phyloP scores from a whole-genome alignment of 2,113 vertebrate species.

The Rhinoptilus africanus region DNA sequence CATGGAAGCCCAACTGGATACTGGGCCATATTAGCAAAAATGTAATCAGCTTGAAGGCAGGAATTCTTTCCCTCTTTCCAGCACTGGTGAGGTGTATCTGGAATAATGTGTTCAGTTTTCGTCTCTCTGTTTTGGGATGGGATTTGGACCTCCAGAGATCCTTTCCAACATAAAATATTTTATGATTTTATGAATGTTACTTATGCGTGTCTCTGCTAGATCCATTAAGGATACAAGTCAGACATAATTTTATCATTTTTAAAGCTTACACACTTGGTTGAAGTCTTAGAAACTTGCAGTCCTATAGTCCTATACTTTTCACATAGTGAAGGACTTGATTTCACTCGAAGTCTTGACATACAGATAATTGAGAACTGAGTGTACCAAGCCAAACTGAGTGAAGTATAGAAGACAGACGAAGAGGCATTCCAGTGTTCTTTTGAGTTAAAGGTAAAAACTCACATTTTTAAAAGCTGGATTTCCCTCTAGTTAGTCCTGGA shows the following conservation, averaged over 20 bases:
- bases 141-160: background rate
- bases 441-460: background rate
- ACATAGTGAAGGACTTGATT: background rate
- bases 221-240: background rate
- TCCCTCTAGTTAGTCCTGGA: background rate
- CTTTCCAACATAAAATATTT: background rate
- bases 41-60: background rate
- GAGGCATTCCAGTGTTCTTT: background rate
- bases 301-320: background rate
- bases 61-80: background rate
- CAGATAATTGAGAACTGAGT: background rate
- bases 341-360: background rate
- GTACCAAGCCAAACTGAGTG: background rate
- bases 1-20: background rate
- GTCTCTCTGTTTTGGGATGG: background rate
- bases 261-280: background rate
- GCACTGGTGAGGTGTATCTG: background rate
- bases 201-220: background rate
- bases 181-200: background rate
- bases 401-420: background rate
- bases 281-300: background rate
- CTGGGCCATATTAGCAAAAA: background rate
- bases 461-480: background rate
- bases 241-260: background rate
- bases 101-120: background rate